These are phyloP conservation scores for Tenebrosternarchus preto DNA, from an alignment of 2,113 vertebrate species.

Conservation along the genomic window DNA sequence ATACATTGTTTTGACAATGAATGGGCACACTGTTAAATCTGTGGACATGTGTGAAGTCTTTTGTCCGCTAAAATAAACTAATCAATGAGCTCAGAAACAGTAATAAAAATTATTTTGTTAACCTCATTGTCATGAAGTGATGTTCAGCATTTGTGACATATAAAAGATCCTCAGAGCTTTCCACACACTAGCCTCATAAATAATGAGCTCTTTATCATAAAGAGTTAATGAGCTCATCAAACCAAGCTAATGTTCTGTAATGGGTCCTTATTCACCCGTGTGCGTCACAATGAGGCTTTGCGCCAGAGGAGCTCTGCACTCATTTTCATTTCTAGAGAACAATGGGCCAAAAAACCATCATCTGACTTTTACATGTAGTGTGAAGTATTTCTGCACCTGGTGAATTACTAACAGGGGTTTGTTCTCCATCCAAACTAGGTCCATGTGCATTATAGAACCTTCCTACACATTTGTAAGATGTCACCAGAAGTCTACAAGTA, in stretches of 20 bases:
- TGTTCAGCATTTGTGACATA: conserved; percentile 17
- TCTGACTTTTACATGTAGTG: conserved; percentile 36
- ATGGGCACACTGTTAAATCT: not conserved
- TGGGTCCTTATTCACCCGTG: not conserved
- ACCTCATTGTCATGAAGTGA: conserved; percentile 10
- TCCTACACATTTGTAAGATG: not conserved
- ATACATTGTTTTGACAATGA: not conserved
- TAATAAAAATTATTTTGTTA: not conserved
- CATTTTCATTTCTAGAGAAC: conserved; percentile 26
- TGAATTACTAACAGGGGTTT: conserved; percentile 37
- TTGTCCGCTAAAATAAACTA: not conserved
- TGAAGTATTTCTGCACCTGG: conserved; percentile 30
- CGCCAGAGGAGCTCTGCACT: conserved; percentile 21
- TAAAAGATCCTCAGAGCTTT: conserved; percentile 19
- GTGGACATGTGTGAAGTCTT: not conserved
- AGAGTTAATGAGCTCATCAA: conserved; percentile 18
- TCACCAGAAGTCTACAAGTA: conserved; percentile 30
- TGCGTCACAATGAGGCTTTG: not conserved
- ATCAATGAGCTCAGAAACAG: not conserved
- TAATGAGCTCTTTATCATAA: conserved; percentile 14
- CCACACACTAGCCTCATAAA: conserved; percentile 19
- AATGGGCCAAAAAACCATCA: conserved; percentile 26
- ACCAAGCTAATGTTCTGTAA: not conserved
- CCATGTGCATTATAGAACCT: conserved; percentile 35
- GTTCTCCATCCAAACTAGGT: conserved; percentile 21